Evolutionary conservation across 2,797 vertebrate genomes (phyloP), one percentile per base, ranked within the genome.

Genomic region (Erithacus rubecula): DNA sequence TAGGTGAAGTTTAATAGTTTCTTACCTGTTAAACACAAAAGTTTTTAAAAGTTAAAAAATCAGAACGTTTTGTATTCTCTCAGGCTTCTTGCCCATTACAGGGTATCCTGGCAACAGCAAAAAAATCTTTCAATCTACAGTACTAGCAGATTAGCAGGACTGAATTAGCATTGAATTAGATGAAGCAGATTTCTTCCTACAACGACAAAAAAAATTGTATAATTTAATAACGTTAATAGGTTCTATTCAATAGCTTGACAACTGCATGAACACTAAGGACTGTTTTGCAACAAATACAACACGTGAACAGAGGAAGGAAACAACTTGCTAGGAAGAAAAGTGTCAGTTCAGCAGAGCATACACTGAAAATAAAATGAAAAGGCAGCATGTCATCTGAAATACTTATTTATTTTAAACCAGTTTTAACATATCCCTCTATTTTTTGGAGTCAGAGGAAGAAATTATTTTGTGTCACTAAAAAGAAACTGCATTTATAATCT

Each of bases 81-180:
- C 98, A 98, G 98, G 98, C 98, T 98, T 98, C 98, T 98, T 98
- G 98, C 99, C 99, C 99, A 99, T 99, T 99, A 99, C 99, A 99
- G 98, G 98, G 97, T 97, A 97, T 98, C 96, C 98, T 96, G 97
- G 97, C 93, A 97, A 97, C 96, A 97, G 96, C 74, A 97, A 97
- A 96, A 95, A 95, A 94, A 95, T 92, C 91, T 96, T 97, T 97
- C 96, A 96, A 83, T 94, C 96, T 94, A 97, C 85, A 78, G 90
- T 96, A 98, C 97, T 94, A 96, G 96, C 96, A 97, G 97, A 94
- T 90, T 75, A 96, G 94, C 96, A 93, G 95, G 87, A 92, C 74
- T 71, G 90, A 95, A 90, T 96, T 51, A 89, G 91, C 86, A 95
- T 11, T 95, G 92, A 95, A 95, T 85, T 94, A 97, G 92, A 91